Percentiles rank a stretch among this genome's conserved stretches.
Evolutionary conservation across 2,113 vertebrate species (phyloP).

Genomic region (Machaerirhynchus nigripectus): DNA sequence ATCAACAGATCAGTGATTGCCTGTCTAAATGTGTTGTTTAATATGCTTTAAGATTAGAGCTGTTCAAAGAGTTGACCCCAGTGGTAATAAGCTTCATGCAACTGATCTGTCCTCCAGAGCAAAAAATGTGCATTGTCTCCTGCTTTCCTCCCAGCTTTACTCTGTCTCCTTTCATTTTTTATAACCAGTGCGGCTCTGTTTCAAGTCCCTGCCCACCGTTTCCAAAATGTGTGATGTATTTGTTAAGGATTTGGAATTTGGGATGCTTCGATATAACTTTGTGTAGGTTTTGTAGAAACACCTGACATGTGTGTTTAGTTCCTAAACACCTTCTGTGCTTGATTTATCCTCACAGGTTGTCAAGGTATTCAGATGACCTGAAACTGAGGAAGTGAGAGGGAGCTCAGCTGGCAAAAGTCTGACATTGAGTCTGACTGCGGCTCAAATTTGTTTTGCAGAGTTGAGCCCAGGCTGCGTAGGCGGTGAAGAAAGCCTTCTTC

Average conservation of each 20-base stretch:
- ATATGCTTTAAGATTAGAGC: background rate
- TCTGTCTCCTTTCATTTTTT: slow-evolving; percentile 17
- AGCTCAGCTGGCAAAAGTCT: slow-evolving; percentile 66
- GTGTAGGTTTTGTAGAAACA: slow-evolving; percentile 46
- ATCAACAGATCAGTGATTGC: background rate
- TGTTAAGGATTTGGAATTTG: slow-evolving; percentile 29
- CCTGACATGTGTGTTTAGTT: slow-evolving; percentile 55
- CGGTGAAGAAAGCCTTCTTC: slow-evolving; percentile 44
- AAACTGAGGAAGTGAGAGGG: slow-evolving; percentile 57
- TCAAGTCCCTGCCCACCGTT: background rate
- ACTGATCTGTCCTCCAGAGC: background rate
- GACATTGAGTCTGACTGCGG: slow-evolving; percentile 57
- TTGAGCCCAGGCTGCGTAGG: slow-evolving; percentile 44
- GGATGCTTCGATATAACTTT: slow-evolving; percentile 5
- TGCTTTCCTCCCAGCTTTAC: background rate
- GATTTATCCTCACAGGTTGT: slow-evolving; percentile 68
- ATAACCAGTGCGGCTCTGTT: background rate
- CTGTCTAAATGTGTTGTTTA: background rate
- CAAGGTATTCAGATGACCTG: slow-evolving; percentile 58
- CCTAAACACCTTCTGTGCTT: slow-evolving; percentile 61
- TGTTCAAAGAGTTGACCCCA: background rate
- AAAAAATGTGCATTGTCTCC: background rate
- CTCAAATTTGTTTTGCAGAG: slow-evolving; percentile 44
- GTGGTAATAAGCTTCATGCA: background rate
- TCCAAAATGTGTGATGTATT: slow-evolving; percentile 21